A percentile compares a stretch with the other conserved stretches of the same genome.
Evolutionary conservation across 2,797 vertebrate genomes (phyloP).

Genomic region (Nyctalus aviator): DNA sequence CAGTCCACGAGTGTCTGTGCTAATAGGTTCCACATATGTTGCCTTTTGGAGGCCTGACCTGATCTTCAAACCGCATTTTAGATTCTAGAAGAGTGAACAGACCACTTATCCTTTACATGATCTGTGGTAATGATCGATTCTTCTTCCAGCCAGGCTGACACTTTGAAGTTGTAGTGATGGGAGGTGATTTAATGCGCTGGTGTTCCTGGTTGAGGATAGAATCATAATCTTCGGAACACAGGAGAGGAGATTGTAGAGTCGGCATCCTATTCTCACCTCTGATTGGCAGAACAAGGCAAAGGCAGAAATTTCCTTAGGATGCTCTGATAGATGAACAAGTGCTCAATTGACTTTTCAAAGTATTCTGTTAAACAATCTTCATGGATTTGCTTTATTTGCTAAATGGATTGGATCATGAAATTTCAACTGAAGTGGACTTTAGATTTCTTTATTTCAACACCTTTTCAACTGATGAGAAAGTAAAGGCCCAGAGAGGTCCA

Average conservation of each 20-base stretch:
- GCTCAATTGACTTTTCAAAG: neutral
- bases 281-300: neutral
- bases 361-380: neutral
- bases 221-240: neutral
- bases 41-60: neutral
- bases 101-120: constrained; percentile 22
- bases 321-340: neutral
- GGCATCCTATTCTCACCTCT: neutral
- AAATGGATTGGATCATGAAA: neutral
- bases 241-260: neutral
- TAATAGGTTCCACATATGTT: neutral
- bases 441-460: neutral
- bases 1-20: accelerated
- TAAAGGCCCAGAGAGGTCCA: neutral
- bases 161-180: constrained; percentile 5
- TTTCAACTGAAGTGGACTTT: neutral
- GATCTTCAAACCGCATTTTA: neutral
- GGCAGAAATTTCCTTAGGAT: neutral
- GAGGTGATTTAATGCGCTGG: neutral
- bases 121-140: constrained; percentile 31
- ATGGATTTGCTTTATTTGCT: neutral
- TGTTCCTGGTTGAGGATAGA: constrained; percentile 24
- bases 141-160: neutral
- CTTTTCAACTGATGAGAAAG: neutral
- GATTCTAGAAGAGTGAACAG: neutral